phyloP scores from a whole-genome alignment of 2,888 invertebrate genomes.

The Orthosia incerta region DNA sequence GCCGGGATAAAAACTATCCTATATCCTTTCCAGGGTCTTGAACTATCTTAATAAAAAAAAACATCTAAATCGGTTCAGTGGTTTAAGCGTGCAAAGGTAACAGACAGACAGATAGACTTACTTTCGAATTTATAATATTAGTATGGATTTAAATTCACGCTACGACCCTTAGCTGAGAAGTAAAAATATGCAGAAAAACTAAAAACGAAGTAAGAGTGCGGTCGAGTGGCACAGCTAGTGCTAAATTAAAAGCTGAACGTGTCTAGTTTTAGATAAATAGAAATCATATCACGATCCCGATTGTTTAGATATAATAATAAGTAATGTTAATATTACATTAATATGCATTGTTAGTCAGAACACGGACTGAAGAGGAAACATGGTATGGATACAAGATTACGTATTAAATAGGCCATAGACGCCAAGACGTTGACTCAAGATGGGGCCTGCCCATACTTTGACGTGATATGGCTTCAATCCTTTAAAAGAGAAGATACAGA shows the following conservation, averaged over 20 bases:
- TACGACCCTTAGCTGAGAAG: no score
- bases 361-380: not conserved
- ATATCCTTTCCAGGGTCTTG: no score
- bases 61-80: no score
- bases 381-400: not conserved
- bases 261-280: slow-evolving; percentile 25
- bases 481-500: not conserved
- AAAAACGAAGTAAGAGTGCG: no score
- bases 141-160: no score
- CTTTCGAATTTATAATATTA: no score
- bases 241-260: slow-evolving; percentile 23
- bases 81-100: no score
- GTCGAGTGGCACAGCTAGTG: no score
- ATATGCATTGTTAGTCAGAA: slow-evolving; percentile 19
- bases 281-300: slow-evolving; percentile 50
- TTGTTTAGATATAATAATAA: slow-evolving; percentile 32
- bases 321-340: slow-evolving; percentile 27
- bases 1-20: no score
- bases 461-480: not conserved
- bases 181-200: no score
- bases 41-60: no score
- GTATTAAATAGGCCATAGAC: slow-evolving; percentile 2
- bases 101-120: no score
- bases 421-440: slow-evolving; percentile 1
- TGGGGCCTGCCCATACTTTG: not conserved